These are phyloP conservation scores for Drosophila neotestacea DNA, from an alignment of 2,888 invertebrate genomes.

Conservation along the genomic window DNA sequence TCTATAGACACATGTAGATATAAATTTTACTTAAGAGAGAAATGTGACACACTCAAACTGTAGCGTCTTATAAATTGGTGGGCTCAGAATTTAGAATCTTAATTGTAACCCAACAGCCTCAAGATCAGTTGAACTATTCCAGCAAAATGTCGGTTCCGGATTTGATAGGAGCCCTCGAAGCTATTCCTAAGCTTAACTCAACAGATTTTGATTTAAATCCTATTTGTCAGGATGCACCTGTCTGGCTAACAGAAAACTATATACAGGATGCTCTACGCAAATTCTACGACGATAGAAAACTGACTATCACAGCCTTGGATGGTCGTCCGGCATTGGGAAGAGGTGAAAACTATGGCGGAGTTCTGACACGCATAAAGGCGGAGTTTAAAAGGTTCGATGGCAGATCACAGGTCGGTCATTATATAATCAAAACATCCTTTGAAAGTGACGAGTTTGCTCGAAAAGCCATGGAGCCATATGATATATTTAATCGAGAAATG, in stretches of 20 bases:
- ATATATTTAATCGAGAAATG: conserved; percentile 84
- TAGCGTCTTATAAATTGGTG: conserved; percentile 47
- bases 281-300: conserved; percentile 68
- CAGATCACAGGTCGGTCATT: conserved; percentile 60
- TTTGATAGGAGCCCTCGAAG: conserved; percentile 62
- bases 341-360: conserved; percentile 84
- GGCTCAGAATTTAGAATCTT: conserved; percentile 4
- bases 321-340: conserved; percentile 78
- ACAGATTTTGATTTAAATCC: conserved; percentile 1
- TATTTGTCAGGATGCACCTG: conserved; percentile 60
- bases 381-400: conserved; percentile 59
- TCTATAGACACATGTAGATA: conserved; percentile 28
- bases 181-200: conserved; percentile 46
- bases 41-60: conserved; percentile 13
- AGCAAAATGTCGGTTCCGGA: conserved; percentile 70
- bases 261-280: conserved; percentile 67
- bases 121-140: conserved; percentile 10
- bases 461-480: conserved; percentile 79
- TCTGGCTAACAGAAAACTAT: conserved; percentile 79
- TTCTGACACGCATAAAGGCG: conserved; percentile 75
- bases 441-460: conserved; percentile 78
- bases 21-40: conserved; percentile 55
- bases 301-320: conserved; percentile 64
- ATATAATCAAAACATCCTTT: conserved; percentile 82
- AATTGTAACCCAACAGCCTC: conserved; percentile 9